Conservation (phyloP, 2,113 vertebrate species). For the Agelaius phoeniceus region DNA sequence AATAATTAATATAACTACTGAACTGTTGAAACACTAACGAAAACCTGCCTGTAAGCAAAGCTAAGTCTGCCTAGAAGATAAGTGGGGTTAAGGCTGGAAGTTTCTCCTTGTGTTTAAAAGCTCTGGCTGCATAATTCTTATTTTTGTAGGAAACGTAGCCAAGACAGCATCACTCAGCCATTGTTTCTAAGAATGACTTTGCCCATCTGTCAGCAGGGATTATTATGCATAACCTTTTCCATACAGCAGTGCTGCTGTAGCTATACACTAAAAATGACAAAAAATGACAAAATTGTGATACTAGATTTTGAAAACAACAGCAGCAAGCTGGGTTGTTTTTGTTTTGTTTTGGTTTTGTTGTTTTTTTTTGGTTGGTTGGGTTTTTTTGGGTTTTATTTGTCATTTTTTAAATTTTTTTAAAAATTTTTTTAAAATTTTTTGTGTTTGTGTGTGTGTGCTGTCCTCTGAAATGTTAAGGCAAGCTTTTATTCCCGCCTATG, state of each 20-base stretch:
- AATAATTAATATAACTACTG: constrained; percentile 6
- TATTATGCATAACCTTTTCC: constrained; percentile 46
- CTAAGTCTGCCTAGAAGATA: background rate
- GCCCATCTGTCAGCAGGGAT: constrained; percentile 17
- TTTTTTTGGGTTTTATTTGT: background rate
- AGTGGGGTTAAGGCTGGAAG: background rate
- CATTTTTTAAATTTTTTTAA: background rate
- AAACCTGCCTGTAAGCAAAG: background rate
- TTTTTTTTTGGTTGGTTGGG: no score
- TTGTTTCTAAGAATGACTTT: constrained; percentile 41
- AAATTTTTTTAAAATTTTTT: background rate
- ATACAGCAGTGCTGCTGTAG: background rate
- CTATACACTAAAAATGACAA: constrained; percentile 15
- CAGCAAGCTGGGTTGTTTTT: no score
- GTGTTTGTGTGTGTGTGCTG: no score
- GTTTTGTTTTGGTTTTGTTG: background rate
- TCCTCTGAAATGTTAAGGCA: background rate
- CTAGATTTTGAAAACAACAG: background rate
- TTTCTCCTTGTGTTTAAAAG: background rate
- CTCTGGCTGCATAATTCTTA: background rate
- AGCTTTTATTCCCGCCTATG: background rate
- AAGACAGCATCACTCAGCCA: background rate
- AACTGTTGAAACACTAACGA: background rate
- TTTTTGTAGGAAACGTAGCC: background rate
- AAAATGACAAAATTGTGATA: background rate